Conservation (phyloP, 2,888 invertebrate genomes). For the Zhuqinia jingwanae region DNA sequence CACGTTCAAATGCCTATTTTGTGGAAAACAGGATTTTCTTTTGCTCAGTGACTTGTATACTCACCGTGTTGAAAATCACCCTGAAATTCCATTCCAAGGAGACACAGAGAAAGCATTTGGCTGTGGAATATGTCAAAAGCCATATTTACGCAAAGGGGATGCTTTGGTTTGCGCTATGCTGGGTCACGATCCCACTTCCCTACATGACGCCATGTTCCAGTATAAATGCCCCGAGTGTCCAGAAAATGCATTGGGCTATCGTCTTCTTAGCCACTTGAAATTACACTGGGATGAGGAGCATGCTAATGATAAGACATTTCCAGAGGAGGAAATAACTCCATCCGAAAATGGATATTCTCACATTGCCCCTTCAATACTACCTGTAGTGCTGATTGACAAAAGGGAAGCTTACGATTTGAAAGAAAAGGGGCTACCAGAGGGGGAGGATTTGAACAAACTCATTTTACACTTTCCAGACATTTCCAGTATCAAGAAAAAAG, state of each 20-base stretch:
- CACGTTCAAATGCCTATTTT: background rate
- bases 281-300: background rate
- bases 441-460: background rate
- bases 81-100: background rate
- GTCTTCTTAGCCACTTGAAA: background rate
- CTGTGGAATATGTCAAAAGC: slow-evolving; percentile 33
- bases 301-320: background rate
- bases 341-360: too few species aligned
- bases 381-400: background rate
- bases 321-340: too few species aligned
- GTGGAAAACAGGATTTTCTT: background rate
- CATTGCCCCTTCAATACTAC: too few species aligned
- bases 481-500: too few species aligned
- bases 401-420: background rate
- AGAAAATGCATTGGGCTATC: slow-evolving; percentile 17
- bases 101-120: slow-evolving; percentile 32
- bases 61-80: slow-evolving; percentile 3
- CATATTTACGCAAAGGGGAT: background rate
- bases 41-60: background rate
- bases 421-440: background rate
- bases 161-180: slow-evolving; percentile 24
- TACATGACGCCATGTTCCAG: background rate
- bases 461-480: background rate
- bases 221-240: background rate
- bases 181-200: background rate